Conservation (phyloP, 53 echinoderm and acorn worm species). For the Paracentrotus lividus region DNA sequence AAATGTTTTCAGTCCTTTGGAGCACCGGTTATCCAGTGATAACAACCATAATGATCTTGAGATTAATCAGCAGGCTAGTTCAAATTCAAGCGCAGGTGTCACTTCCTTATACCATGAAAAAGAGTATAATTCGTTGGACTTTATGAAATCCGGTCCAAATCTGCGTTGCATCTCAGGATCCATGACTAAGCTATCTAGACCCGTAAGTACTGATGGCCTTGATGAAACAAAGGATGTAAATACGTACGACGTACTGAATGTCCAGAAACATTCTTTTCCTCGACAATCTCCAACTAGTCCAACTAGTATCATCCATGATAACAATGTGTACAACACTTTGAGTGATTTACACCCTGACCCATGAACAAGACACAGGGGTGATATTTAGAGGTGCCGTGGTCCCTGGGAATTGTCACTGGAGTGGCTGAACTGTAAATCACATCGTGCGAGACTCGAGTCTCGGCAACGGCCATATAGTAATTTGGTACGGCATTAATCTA, state of each 20-base stretch:
- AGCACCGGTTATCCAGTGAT: not conserved
- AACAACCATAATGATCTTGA: not conserved
- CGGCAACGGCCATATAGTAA: no score
- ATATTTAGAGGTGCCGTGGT: no score
- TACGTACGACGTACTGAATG: not conserved
- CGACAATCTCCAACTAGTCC: no score
- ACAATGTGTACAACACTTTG: not conserved
- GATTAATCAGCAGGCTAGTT: not conserved
- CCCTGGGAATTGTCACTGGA: no score
- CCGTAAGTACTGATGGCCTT: not conserved
- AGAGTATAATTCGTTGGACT: conserved; percentile 15
- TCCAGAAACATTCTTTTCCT: not conserved
- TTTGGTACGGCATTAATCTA: no score
- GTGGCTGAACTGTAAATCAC: no score
- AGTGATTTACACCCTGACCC: not conserved
- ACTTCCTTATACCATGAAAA: not conserved
- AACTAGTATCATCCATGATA: not conserved
- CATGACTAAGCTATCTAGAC: not conserved
- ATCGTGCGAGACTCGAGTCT: no score
- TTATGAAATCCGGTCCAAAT: not conserved
- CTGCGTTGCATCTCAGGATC: not conserved
- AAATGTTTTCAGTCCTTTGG: not conserved
- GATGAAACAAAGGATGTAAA: not conserved
- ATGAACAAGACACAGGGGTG: not conserved
- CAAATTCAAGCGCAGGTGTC: not conserved